phyloP scores from a whole-genome alignment of 2,797 vertebrate species.

The Acropternis orthonyx region DNA sequence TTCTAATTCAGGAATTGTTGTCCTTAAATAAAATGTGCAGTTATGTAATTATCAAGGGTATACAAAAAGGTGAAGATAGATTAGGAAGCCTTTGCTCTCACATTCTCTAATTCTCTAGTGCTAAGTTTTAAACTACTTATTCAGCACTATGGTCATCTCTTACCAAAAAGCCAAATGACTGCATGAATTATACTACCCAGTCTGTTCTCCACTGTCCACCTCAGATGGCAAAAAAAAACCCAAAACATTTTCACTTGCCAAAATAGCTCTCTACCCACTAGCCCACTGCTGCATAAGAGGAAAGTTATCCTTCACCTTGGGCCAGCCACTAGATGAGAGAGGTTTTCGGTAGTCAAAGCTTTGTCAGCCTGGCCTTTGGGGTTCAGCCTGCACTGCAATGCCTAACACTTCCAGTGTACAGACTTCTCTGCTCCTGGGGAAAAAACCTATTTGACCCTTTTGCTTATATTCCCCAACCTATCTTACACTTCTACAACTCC shows the following conservation, averaged over 20 bases:
- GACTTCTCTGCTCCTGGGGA: background rate
- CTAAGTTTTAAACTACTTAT: background rate
- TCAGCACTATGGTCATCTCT: background rate
- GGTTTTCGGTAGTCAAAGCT: background rate
- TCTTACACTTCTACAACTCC: background rate
- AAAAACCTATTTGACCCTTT: background rate
- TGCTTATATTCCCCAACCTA: background rate
- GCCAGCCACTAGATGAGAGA: background rate
- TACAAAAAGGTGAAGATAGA: background rate
- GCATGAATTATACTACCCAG: background rate
- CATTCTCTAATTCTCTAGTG: background rate
- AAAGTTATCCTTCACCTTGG: background rate
- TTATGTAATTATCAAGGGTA: background rate
- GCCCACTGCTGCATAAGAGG: background rate
- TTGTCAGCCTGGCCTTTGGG: background rate
- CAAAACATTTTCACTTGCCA: background rate
- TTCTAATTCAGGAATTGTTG: background rate
- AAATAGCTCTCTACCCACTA: background rate
- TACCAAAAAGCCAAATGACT: background rate
- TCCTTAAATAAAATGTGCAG: background rate
- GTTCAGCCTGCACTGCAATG: fast-evolving
- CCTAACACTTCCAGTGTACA: fast-evolving
- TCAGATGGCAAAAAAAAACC: background rate
- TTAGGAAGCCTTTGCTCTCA: background rate
- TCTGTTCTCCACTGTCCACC: background rate